phyloP scores from a whole-genome alignment of 2,113 vertebrate species.

The Oxyruncus cristatus region DNA sequence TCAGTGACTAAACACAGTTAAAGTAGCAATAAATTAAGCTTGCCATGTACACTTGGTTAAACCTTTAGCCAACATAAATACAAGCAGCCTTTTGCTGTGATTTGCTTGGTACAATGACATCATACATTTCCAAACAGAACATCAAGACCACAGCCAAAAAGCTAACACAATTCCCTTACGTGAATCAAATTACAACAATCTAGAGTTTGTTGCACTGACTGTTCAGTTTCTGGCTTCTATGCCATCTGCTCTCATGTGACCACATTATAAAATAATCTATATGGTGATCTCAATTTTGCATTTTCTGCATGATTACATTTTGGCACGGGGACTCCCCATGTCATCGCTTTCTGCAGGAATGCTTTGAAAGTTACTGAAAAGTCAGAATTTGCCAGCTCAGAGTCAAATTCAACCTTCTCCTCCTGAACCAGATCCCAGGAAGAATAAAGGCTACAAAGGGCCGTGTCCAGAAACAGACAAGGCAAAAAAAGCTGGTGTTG shows the following conservation, averaged over 20 bases:
- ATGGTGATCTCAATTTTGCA: constrained; percentile 68
- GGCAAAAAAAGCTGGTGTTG: not conserved
- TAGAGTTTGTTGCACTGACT: constrained; percentile 46
- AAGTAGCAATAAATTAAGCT: constrained; percentile 77
- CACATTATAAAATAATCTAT: constrained; percentile 75
- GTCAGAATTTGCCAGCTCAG: constrained; percentile 44
- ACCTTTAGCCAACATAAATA: constrained; percentile 80
- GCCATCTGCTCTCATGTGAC: constrained; percentile 46
- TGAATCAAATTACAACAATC: constrained; percentile 75
- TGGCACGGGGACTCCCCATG: constrained; percentile 64
- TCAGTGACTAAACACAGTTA: constrained; percentile 79
- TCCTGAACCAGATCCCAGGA: not conserved
- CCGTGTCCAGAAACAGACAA: not conserved
- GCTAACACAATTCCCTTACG: constrained; percentile 64
- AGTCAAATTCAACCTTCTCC: not conserved
- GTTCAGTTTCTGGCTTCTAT: constrained; percentile 50
- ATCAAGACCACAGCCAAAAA: constrained; percentile 51
- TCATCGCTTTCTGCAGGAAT: constrained; percentile 64
- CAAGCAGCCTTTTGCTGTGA: constrained; percentile 71
- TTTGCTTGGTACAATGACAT: constrained; percentile 75
- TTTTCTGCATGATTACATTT: constrained; percentile 78
- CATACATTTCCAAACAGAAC: constrained; percentile 72
- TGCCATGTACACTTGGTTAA: constrained; percentile 71
- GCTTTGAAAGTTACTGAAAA: constrained; percentile 72
- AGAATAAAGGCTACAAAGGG: not conserved